A percentile compares a stretch with the other conserved stretches of the same genome.
Conservation (phyloP, 2,113 vertebrate genomes). For the Lophotis ruficrista region DNA sequence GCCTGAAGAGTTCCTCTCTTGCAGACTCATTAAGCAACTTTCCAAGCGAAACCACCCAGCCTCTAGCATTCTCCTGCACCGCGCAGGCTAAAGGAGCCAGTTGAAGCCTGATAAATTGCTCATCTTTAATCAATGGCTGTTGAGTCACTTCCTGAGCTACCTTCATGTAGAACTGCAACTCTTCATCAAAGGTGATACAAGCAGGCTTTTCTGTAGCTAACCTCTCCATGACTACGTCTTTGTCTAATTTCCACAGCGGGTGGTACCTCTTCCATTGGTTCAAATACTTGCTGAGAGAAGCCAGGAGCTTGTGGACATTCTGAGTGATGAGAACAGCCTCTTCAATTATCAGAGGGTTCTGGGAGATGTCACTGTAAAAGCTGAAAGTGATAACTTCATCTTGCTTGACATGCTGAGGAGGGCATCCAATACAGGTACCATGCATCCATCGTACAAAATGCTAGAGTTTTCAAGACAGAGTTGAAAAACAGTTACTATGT, state of each 20-base stretch:
- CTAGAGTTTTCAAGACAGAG: conserved; percentile 65
- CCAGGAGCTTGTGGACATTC: conserved; percentile 81
- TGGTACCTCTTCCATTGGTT: conserved; percentile 85
- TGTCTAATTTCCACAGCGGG: conserved; percentile 88
- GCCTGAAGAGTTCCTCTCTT: conserved; percentile 79
- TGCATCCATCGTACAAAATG: conserved; percentile 92
- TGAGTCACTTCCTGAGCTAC: conserved; percentile 77
- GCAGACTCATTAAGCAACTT: conserved; percentile 85
- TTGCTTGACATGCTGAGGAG: conserved; percentile 77
- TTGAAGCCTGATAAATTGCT: conserved; percentile 84
- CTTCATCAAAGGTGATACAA: conserved; percentile 84
- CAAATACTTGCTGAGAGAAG: conserved; percentile 76
- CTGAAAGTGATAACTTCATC: conserved; percentile 79
- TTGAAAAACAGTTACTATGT: not conserved
- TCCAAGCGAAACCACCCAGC: conserved; percentile 86
- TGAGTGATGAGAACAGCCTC: conserved; percentile 78
- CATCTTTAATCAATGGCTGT: conserved; percentile 77
- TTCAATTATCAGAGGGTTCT: conserved; percentile 81
- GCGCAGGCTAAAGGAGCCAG: conserved; percentile 79
- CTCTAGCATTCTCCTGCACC: conserved; percentile 79
- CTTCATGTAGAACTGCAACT: conserved; percentile 83
- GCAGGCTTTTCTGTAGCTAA: conserved; percentile 84
- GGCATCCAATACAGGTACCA: conserved; percentile 89
- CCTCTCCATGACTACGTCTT: conserved; percentile 79
- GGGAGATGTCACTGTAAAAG: conserved; percentile 85